Percentiles rank a stretch among this genome's conserved stretches.
Conservation (phyloP, 92 coral and sea anemone species). For the Chrysogorgia sp. region DNA sequence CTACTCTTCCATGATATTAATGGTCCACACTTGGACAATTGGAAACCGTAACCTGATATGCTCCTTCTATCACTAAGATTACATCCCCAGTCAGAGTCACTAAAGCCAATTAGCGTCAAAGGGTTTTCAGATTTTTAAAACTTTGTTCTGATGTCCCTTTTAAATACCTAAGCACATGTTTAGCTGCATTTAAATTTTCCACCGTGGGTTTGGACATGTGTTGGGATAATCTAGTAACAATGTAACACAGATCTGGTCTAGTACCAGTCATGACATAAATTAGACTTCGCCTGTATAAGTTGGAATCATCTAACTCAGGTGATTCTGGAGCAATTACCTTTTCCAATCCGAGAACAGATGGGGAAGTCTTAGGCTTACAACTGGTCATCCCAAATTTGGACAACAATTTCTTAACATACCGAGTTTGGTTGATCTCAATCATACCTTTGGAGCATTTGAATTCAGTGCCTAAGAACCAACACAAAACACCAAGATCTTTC, state of each 20-base stretch:
- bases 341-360: slow-evolving; percentile 55
- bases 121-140: slow-evolving; percentile 35
- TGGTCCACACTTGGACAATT: slow-evolving; percentile 12
- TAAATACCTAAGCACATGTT: slow-evolving; percentile 36
- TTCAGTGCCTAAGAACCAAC: slow-evolving; percentile 32
- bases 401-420: slow-evolving; percentile 47
- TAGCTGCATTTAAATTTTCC: slow-evolving; percentile 31
- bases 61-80: slow-evolving; percentile 28
- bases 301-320: slow-evolving; percentile 44
- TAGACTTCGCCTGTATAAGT: slow-evolving; percentile 53
- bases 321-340: slow-evolving; percentile 23
- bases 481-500: slow-evolving; percentile 56
- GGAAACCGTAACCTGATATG: slow-evolving; percentile 4
- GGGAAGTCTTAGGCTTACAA: slow-evolving; percentile 55
- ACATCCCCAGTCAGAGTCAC: slow-evolving; percentile 50
- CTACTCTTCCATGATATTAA: slow-evolving; percentile 14
- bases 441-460: slow-evolving; percentile 15
- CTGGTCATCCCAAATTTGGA: slow-evolving; percentile 50
- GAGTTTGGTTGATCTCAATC: slow-evolving; percentile 42
- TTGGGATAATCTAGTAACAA: slow-evolving; percentile 57
- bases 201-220: slow-evolving; percentile 52
- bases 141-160: slow-evolving; percentile 38
- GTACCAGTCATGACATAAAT: slow-evolving; percentile 64
- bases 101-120: slow-evolving; percentile 16
- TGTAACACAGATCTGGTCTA: slow-evolving; percentile 56